Conservation (phyloP, 2,888 invertebrate genomes). For the Zhengitettix transpicula region DNA sequence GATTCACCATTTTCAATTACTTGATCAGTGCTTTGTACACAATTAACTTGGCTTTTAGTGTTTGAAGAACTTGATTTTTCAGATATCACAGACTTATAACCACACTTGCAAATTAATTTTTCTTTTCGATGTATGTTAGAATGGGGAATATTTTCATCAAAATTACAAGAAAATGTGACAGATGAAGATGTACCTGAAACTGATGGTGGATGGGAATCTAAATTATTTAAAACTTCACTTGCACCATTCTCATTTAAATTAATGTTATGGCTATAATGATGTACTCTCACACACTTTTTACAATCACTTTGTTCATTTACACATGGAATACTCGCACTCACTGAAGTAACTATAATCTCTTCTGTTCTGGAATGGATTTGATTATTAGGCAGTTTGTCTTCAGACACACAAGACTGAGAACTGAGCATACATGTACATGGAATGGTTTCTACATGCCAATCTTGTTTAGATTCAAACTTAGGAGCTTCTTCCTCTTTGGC, state of each 20-base stretch:
- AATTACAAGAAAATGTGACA: background rate
- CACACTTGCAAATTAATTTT: background rate
- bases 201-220: background rate
- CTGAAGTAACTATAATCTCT: no score
- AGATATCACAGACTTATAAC: background rate
- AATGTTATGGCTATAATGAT: no score
- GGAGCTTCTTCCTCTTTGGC: background rate
- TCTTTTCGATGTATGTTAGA: no score
- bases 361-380: no score
- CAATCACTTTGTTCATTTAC: no score
- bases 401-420: background rate
- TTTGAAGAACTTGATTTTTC: background rate
- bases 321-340: no score
- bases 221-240: background rate
- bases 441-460: constrained; percentile 3
- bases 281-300: no score
- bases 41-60: no score
- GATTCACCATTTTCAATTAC: background rate
- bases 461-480: background rate
- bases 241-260: background rate
- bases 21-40: background rate
- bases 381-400: no score
- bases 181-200: background rate
- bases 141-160: background rate
- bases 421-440: constrained; percentile 4